Conservation (phyloP, 2,888 invertebrate species). For the Cistogaster globosa region DNA sequence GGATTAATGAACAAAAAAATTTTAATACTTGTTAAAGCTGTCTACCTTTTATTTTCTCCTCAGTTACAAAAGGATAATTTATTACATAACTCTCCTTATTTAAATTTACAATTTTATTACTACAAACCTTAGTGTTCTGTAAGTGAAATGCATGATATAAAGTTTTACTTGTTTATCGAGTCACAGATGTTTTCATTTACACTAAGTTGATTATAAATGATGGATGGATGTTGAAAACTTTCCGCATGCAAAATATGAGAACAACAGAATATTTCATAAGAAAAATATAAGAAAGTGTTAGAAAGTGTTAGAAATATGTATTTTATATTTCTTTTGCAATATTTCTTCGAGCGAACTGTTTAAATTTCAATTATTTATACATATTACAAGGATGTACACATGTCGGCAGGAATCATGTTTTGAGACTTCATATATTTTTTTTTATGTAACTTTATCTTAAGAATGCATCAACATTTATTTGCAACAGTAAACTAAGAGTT, state of each 20-base stretch:
- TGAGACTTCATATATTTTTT: neutral
- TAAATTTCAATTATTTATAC: conserved; percentile 48
- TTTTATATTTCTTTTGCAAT: neutral
- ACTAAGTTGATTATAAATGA: conserved; percentile 27
- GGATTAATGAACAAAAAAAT: neutral
- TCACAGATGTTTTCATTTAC: conserved; percentile 10
- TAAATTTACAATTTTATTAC: too few relatives aligned
- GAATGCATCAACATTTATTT: conserved; percentile 17
- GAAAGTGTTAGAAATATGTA: neutral
- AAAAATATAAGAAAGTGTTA: conserved; percentile 41
- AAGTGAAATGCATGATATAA: too few relatives aligned
- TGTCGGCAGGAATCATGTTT: conserved; percentile 11
- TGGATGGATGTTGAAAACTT: conserved; percentile 26
- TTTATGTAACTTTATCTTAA: neutral
- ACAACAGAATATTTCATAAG: neutral
- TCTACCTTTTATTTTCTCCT: too few relatives aligned
- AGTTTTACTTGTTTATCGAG: neutral
- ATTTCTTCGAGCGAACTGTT: conserved; percentile 27
- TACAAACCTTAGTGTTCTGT: too few relatives aligned
- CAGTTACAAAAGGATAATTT: too few relatives aligned
- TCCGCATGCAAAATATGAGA: conserved; percentile 16
- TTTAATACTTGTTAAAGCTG: neutral
- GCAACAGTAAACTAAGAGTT: neutral
- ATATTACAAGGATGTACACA: conserved; percentile 15
- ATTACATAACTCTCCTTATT: too few relatives aligned